A percentile compares a stretch with the other conserved stretches of the same genome.
Evolutionary conservation across 2,113 vertebrate genomes (phyloP).

Genomic region (Crotophaga sulcirostris): DNA sequence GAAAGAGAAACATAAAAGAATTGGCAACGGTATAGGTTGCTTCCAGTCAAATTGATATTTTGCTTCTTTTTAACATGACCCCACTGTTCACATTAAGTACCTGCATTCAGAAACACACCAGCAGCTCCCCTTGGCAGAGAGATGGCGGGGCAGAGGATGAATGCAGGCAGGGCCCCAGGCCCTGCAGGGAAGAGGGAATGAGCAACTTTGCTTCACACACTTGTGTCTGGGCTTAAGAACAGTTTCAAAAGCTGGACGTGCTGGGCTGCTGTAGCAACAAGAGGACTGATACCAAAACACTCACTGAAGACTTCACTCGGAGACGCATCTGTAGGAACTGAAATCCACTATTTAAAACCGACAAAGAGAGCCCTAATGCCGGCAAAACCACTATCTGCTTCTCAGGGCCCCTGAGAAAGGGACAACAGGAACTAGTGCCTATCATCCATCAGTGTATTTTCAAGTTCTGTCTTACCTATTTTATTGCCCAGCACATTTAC

Average conservation of each 20-base stretch:
- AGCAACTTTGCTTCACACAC: neutral
- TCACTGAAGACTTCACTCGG: neutral
- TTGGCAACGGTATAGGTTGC: neutral
- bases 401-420: neutral
- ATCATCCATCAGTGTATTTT: neutral
- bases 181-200: neutral
- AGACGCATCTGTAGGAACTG: neutral
- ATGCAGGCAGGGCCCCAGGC: neutral
- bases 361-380: neutral
- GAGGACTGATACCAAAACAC: slow-evolving; percentile 1
- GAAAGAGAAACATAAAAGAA: slow-evolving; percentile 10
- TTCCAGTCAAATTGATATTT: slow-evolving; percentile 16
- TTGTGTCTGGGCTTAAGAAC: neutral
- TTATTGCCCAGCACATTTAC: neutral
- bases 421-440: neutral
- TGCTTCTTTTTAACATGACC: neutral
- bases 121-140: slow-evolving; percentile 25
- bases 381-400: neutral
- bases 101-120: neutral
- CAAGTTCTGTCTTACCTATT: neutral
- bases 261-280: slow-evolving; percentile 36
- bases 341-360: neutral
- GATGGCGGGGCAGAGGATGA: neutral
- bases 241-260: neutral
- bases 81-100: neutral